phyloP scores from a whole-genome alignment of 37 sponge, comb jelly and placozoan species.

The Beroe ovata region DNA sequence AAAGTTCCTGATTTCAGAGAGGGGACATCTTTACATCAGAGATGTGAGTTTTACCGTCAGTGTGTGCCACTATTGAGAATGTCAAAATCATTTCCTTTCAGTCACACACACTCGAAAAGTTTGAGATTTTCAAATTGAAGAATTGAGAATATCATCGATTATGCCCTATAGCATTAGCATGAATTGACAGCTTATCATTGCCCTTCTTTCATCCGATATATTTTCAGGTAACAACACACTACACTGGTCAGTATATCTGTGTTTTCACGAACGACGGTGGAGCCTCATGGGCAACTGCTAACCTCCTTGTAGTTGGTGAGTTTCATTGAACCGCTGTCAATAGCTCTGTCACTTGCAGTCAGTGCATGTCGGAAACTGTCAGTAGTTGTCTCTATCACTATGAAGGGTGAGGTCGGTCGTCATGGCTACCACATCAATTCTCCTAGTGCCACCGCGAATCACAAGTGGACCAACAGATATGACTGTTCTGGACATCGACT shows the following conservation, averaged over 20 bases:
- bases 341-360: too few species aligned
- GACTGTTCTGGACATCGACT: background rate
- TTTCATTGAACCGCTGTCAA: background rate
- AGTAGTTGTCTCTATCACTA: too few species aligned
- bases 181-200: too few species aligned
- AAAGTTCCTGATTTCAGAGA: conserved; percentile 15
- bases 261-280: conserved; percentile 16
- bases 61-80: too few species aligned
- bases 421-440: background rate
- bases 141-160: too few species aligned
- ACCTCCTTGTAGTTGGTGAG: conserved; percentile 12
- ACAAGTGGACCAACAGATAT: conserved; percentile 4
- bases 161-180: too few species aligned
- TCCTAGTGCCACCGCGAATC: background rate
- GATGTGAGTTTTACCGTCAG: conserved; percentile 36
- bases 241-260: conserved; percentile 50
- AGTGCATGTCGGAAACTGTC: too few species aligned
- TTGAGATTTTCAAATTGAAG: too few species aligned
- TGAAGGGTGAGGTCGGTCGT: too few species aligned
- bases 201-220: too few species aligned
- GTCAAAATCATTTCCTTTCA: too few species aligned
- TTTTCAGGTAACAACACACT: background rate
- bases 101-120: too few species aligned
- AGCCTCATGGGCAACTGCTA: background rate
- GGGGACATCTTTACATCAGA: conserved; percentile 43